Base-by-base conservation (phyloP, 2,113 vertebrate genomes). In the Scopus umbretta region DNA sequence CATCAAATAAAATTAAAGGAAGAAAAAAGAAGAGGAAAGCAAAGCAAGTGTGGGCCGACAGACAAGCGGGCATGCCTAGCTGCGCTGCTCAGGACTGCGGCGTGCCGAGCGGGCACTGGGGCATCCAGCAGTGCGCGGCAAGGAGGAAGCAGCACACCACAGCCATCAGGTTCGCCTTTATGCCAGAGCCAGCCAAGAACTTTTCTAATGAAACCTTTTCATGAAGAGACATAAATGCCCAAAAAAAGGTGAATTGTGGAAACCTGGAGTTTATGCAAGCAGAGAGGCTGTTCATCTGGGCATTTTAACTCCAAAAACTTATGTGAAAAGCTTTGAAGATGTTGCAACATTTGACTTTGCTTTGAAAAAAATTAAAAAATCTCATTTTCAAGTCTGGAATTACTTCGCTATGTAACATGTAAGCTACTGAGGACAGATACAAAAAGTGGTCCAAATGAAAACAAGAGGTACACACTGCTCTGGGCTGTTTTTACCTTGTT, bases 71-170 rank as follows among this genome's bases (percentile, higher is more conserved):
- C 1, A 2, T 29, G 32, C 58, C 58, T 26, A 42, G 20, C 21
- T 5, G 50, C 2, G 2, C 6, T 10, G n/a, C 61, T 52, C 34
- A 25, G 38, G 34, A 29, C 16, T 2, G 1, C 22, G 7, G 5
- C 2, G 0, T 4, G 1, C 32, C 0, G 1, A 16, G 42, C 25
- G 14, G 18, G 22, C 6, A 2, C 30, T 13, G 17, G 26, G 26
- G 38, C n/a, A 22, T 18, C 23, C 45, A 38, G 36, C 0, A 1
- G 32, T 2, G 0, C 43, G 38, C 6, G 3, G 10, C 2, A 3
- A 58, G 26, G 7, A 45, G 26, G 4, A 67, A 3, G 4, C 2
- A 2, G 25, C 21, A 38, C 25, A 38, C 7, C 9, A 25, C 1
- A 1, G 38, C 27, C 9, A 1, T 16, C 4, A 6, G 2, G 2